Evolutionary conservation across 2,113 vertebrate species (phyloP).

Genomic region (Podarcis cretensis): DNA sequence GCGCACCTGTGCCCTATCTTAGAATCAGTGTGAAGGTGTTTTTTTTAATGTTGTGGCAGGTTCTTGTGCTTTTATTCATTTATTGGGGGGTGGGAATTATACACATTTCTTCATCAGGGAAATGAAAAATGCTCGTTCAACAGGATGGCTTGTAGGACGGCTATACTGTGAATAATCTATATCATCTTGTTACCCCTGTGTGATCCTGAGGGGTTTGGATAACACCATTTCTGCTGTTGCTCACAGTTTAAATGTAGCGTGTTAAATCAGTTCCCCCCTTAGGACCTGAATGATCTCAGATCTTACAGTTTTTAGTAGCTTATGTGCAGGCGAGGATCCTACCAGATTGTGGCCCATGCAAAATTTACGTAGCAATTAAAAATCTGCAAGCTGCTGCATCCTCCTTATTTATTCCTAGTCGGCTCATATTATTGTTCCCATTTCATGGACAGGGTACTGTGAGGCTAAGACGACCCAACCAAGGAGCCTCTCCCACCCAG

Average conservation of each 20-base stretch:
- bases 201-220: not conserved
- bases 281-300: not conserved
- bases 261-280: too few species aligned
- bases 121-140: not conserved
- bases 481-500: too few species aligned
- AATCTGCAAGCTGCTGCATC: not conserved
- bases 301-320: not conserved
- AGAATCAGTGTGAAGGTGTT: not conserved
- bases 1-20: not conserved
- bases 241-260: not conserved
- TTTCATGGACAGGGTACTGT: not conserved
- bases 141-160: not conserved
- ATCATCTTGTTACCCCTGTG: too few species aligned
- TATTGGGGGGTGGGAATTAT: not conserved
- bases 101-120: not conserved
- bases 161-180: too few species aligned
- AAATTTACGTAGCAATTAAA: not conserved
- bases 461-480: not conserved
- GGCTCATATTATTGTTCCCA: not conserved
- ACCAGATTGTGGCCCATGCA: not conserved
- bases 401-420: too few species aligned
- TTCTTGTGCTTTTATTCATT: not conserved
- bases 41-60: not conserved
- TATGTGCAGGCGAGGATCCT: not conserved
- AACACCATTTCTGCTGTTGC: not conserved